phyloP scores from a whole-genome alignment of 2,797 vertebrate species.

The Gymnoscopelus microlampas region DNA sequence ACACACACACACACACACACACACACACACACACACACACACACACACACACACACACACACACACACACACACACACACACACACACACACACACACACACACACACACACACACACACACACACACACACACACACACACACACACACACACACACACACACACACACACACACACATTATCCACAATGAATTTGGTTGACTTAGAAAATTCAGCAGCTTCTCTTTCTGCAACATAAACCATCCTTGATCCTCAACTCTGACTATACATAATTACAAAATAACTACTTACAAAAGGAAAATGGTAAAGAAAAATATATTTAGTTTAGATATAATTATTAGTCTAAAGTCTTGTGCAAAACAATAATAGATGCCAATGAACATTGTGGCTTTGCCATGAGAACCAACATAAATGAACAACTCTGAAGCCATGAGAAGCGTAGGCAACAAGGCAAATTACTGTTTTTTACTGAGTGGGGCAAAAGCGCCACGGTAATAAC shows the following conservation, averaged over 20 bases:
- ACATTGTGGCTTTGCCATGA: conserved; percentile 1
- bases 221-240: conserved; percentile 55
- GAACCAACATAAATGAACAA: conserved; percentile 20
- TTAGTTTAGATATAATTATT: conserved; percentile 10
- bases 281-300: conserved; percentile 15
- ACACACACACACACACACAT: too few species aligned
- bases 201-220: conserved; percentile 64
- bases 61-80: too few species aligned
- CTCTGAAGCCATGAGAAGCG: conserved; percentile 12
- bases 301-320: background rate
- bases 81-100: too few species aligned
- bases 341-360: background rate
- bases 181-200: conserved; percentile 45
- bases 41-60: too few species aligned
- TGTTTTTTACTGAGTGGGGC: background rate
- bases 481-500: conserved; percentile 20
- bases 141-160: too few species aligned
- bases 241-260: conserved; percentile 7
- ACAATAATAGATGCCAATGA: background rate
- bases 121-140: background rate
- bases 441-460: conserved; percentile 9
- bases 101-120: too few species aligned
- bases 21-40: too few species aligned
- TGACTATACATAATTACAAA: background rate
- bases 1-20: too few species aligned